phyloP scores from a whole-genome alignment of 1,140 invertebrate genomes.

The Eueides isabella region DNA sequence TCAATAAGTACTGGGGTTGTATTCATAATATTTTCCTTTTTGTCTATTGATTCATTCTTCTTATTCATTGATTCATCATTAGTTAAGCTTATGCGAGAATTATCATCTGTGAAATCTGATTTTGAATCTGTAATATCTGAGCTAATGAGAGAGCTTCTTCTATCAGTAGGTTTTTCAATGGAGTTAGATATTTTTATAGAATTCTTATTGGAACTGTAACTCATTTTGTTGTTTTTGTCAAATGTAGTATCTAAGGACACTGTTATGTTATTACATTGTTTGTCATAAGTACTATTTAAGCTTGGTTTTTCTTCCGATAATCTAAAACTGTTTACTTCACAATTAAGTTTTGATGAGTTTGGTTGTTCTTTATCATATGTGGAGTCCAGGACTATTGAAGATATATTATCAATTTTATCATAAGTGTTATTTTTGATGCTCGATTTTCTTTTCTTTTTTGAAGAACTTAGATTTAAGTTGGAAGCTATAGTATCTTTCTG shows the following conservation, averaged over 20 bases:
- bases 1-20: conserved; percentile 64
- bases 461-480: neutral
- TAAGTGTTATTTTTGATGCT: conserved; percentile 32
- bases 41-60: no score
- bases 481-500: neutral
- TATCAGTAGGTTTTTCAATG: conserved; percentile 41
- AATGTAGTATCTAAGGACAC: conserved; percentile 28
- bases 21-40: conserved; percentile 62
- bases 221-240: conserved; percentile 30
- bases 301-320: conserved; percentile 5
- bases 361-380: conserved; percentile 28
- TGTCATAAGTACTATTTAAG: conserved; percentile 46
- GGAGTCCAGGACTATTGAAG: conserved; percentile 17
- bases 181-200: conserved; percentile 31
- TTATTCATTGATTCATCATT: conserved; percentile 69
- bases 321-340: neutral
- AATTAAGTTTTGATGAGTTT: neutral
- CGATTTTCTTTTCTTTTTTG: conserved; percentile 34
- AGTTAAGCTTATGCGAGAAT: conserved; percentile 60
- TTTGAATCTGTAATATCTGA: conserved; percentile 49
- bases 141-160: conserved; percentile 51
- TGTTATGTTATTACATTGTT: conserved; percentile 20
- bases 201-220: conserved; percentile 41
- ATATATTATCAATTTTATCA: conserved; percentile 29
- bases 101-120: conserved; percentile 52